Percentiles rank a stretch among this genome's conserved stretches.
Conservation (phyloP, 2,888 invertebrate species). For the Spisula solida region DNA sequence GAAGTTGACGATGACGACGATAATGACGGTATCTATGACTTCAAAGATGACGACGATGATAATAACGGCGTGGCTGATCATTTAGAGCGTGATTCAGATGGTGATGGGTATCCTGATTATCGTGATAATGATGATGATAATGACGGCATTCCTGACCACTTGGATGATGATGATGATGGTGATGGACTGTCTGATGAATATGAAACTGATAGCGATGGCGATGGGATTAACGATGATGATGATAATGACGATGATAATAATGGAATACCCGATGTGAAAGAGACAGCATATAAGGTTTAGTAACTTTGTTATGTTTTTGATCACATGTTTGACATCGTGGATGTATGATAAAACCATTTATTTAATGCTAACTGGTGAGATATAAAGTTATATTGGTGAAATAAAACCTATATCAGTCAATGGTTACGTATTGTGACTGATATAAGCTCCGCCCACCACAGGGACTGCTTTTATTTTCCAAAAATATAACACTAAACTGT, state of each 20-base stretch:
- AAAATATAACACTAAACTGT: too few relatives aligned
- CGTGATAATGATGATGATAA: slow-evolving; percentile 78
- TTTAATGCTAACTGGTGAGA: too few relatives aligned
- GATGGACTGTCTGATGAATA: slow-evolving; percentile 84
- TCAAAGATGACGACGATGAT: slow-evolving; percentile 77
- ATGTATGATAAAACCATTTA: too few relatives aligned
- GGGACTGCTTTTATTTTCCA: too few relatives aligned
- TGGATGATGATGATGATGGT: slow-evolving; percentile 78
- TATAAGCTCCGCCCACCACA: too few relatives aligned
- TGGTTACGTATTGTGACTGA: too few relatives aligned
- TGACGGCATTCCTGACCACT: slow-evolving; percentile 83
- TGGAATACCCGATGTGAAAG: slow-evolving; percentile 59
- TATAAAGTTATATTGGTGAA: too few relatives aligned
- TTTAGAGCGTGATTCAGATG: slow-evolving; percentile 75
- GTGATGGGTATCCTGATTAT: slow-evolving; percentile 77
- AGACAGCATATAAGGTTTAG: slow-evolving; percentile 31
- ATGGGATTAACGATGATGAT: slow-evolving; percentile 81
- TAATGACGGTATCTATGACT: slow-evolving; percentile 82
- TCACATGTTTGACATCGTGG: too few relatives aligned
- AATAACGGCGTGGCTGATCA: slow-evolving; percentile 75
- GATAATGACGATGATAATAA: slow-evolving; percentile 78
- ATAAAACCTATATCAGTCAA: too few relatives aligned
- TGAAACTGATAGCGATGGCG: slow-evolving; percentile 79
- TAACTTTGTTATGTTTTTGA: too few relatives aligned
- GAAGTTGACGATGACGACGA: slow-evolving; percentile 81